A percentile compares a stretch with the other conserved stretches of the same genome.
phyloP scores from a whole-genome alignment of 2,797 vertebrate species.

The Margarornis squamiger region DNA sequence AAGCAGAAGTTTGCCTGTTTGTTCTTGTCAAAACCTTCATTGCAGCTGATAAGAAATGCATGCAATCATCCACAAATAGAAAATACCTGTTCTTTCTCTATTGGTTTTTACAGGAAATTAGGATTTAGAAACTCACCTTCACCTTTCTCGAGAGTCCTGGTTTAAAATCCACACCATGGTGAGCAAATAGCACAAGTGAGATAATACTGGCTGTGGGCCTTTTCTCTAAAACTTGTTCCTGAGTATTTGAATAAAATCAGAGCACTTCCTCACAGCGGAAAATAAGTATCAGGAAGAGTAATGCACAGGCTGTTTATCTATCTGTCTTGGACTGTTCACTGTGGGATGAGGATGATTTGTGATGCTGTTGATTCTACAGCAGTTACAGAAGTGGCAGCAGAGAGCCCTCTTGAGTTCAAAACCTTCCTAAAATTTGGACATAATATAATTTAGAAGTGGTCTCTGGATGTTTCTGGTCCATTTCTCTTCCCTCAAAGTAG shows the following conservation, averaged over 20 bases:
- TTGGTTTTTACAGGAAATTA: not conserved
- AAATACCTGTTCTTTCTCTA: rapidly evolving
- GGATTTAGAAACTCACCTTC: not conserved
- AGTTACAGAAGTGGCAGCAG: not conserved
- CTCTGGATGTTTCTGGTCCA: not conserved
- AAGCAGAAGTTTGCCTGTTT: not conserved
- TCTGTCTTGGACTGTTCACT: not conserved
- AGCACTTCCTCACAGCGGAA: not conserved
- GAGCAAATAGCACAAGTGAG: not conserved
- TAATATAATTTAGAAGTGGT: not conserved
- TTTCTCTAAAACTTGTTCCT: not conserved
- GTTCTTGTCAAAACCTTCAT: not conserved
- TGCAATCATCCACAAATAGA: not conserved
- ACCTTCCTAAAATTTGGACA: not conserved
- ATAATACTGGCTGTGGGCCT: not conserved
- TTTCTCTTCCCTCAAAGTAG: not conserved
- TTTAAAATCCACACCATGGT: not conserved
- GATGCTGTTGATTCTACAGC: not conserved
- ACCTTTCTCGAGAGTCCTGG: not conserved
- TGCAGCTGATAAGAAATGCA: not conserved
- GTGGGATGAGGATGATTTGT: not conserved
- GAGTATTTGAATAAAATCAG: not conserved
- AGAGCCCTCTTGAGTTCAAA: not conserved
- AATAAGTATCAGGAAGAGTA: not conserved
- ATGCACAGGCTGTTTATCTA: not conserved